Percentiles rank a stretch among this genome's conserved stretches.
phyloP scores from a whole-genome alignment of 2,113 vertebrate species.

The Microtus oregoni region DNA sequence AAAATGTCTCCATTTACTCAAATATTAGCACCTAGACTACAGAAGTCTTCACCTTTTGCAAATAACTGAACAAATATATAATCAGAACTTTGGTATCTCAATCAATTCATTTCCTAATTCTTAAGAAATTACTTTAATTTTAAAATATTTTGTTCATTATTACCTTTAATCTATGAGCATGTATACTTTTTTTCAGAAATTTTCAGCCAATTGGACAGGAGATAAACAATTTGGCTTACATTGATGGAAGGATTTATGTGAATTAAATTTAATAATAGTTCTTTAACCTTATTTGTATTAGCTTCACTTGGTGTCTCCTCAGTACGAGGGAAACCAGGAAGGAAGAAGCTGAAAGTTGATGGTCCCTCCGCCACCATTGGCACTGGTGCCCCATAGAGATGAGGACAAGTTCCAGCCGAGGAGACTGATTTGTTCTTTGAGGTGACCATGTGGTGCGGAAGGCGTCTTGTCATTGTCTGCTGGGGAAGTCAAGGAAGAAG shows the following conservation, averaged over 20 bases:
- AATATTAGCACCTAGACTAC: not conserved
- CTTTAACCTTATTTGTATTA: slow-evolving; percentile 8
- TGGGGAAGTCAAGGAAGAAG: too few relatives aligned
- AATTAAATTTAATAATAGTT: slow-evolving; percentile 4
- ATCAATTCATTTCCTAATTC: not conserved
- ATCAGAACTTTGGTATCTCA: not conserved
- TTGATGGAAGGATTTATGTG: slow-evolving; percentile 21
- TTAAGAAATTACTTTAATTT: slow-evolving; percentile 52
- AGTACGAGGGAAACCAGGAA: not conserved
- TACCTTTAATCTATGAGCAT: not conserved
- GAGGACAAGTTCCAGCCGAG: not conserved
- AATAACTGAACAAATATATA: not conserved
- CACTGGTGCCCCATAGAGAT: not conserved
- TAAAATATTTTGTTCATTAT: slow-evolving; percentile 8
- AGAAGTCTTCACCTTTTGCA: not conserved
- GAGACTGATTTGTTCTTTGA: not conserved
- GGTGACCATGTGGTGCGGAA: not conserved
- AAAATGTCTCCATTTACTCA: not conserved
- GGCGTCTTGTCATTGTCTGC: not conserved
- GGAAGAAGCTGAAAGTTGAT: slow-evolving; percentile 13
- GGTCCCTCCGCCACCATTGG: not conserved
- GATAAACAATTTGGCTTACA: not conserved
- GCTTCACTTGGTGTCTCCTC: slow-evolving; percentile 2
- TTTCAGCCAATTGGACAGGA: not conserved
- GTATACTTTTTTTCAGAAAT: not conserved